Evolutionary conservation across 2,113 vertebrate species (phyloP), one percentile per base, ranked within the genome.

Genomic region (Agapornis roseicollis): DNA sequence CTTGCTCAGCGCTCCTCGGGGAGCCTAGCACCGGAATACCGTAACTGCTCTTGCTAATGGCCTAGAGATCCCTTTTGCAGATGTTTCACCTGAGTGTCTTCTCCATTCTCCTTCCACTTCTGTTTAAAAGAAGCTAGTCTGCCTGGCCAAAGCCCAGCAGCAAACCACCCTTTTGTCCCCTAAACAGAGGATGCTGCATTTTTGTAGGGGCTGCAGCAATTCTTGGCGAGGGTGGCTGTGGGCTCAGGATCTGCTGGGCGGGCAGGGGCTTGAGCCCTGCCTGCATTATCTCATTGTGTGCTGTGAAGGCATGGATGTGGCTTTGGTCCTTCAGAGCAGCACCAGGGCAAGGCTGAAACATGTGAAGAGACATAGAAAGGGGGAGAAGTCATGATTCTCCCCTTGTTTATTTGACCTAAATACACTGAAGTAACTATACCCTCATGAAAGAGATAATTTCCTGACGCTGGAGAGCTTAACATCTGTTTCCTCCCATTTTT

Each of bases 401-500:
- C 53, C 58, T 77, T 88, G 76, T 94, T 96, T 96, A 78, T 94
- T 96, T 96, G 93, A 82, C 90, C 90, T 88, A 94, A 88, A 94
- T 94, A 92, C 80, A 58, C 65, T 68, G 90, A 92, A 90, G 94
- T 88, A 95, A 88, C 90, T 63, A 63, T 77, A 93, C 93, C 84
- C 89, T 88, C 86, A 92, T 95, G 95, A 92, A 96, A 97, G 80
- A 96, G 95, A 96, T 93, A 94, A 95, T 95, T 97, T 96, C 95
- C 94, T 96, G 95, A 86, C 1, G 7, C 82, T 96, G 80, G 85
- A 95, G 88, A 94, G 73, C 96, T 89, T 77, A 94, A 95, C 97
- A 97, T 97, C 97, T 97, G 97, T 97, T 97, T 97, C 97, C 97
- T 97, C 95, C 87, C 77, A 94, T 96, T 97, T 97, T 94, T 96